Percentiles rank a stretch among this genome's conserved stretches.
Conservation (phyloP, 2,888 invertebrate genomes). For the Pheosia gnoma region DNA sequence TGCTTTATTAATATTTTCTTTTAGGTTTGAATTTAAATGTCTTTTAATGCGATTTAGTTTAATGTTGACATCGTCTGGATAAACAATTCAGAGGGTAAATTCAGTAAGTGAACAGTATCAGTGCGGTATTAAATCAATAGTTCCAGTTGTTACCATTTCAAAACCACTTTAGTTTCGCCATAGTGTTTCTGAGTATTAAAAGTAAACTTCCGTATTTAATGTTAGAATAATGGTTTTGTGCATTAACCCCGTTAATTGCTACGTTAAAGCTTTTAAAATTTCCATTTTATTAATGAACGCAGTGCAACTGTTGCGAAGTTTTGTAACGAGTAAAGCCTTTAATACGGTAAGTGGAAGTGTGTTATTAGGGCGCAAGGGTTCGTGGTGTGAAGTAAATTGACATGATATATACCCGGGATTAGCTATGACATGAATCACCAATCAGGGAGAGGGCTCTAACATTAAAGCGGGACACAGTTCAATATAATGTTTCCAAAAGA, state of each 20-base stretch:
- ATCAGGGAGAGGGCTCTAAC: not conserved
- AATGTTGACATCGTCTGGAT: too few species aligned
- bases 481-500: too few species aligned
- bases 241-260: conserved; percentile 8
- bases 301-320: conserved; percentile 14
- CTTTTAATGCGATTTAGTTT: too few species aligned
- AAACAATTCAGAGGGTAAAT: too few species aligned
- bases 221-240: not conserved
- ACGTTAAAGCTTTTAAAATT: conserved; percentile 14
- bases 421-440: not conserved
- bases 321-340: conserved; percentile 22
- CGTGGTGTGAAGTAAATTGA: not conserved
- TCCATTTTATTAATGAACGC: conserved; percentile 19
- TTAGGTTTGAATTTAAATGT: too few species aligned
- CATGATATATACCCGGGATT: not conserved
- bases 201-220: not conserved
- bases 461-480: not conserved
- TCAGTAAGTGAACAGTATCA: too few species aligned
- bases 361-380: conserved; percentile 23
- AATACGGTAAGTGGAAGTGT: conserved; percentile 9
- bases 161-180: too few species aligned
- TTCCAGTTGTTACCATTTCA: too few species aligned
- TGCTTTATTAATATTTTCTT: too few species aligned
- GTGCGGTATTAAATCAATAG: too few species aligned
- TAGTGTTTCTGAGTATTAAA: not conserved